Percentiles rank a stretch among this genome's conserved stretches.
These are phyloP conservation scores for Myocastor coypus DNA, from an alignment of 2,113 vertebrate species.

Conservation along the genomic window DNA sequence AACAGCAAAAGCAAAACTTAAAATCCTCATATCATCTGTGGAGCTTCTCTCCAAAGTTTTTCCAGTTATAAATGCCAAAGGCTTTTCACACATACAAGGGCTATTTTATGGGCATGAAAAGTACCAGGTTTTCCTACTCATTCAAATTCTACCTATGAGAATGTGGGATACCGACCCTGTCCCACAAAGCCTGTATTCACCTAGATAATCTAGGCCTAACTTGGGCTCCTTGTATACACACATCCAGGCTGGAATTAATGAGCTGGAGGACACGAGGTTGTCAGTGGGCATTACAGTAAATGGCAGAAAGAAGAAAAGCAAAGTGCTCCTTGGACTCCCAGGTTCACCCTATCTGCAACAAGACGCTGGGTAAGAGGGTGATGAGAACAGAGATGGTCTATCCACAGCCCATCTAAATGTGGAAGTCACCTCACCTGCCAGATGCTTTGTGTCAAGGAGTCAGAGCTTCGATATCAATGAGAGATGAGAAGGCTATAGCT, in stretches of 20 bases:
- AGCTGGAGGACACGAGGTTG: background rate
- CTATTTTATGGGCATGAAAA: constrained; percentile 18
- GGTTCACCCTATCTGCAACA: background rate
- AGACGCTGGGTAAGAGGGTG: background rate
- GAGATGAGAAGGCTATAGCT: constrained; percentile 15
- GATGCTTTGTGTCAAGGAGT: background rate
- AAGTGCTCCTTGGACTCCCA: background rate
- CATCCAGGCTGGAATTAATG: constrained; percentile 7
- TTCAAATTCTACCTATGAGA: background rate
- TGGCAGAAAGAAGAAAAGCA: background rate
- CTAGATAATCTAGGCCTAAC: background rate
- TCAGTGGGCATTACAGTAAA: background rate
- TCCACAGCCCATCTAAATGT: background rate
- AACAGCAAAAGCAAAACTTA: background rate
- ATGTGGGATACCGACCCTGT: background rate
- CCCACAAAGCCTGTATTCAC: background rate
- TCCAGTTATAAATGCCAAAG: background rate
- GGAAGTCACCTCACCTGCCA: background rate
- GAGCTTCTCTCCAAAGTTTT: background rate
- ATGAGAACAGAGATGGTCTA: background rate
- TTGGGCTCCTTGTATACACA: background rate
- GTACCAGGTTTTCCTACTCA: background rate
- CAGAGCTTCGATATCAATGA: constrained; percentile 4
- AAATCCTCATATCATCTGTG: background rate
- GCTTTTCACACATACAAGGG: background rate